These are phyloP conservation scores for Pyrrhia umbra DNA, from an alignment of 2,888 invertebrate species.

Conservation along the genomic window DNA sequence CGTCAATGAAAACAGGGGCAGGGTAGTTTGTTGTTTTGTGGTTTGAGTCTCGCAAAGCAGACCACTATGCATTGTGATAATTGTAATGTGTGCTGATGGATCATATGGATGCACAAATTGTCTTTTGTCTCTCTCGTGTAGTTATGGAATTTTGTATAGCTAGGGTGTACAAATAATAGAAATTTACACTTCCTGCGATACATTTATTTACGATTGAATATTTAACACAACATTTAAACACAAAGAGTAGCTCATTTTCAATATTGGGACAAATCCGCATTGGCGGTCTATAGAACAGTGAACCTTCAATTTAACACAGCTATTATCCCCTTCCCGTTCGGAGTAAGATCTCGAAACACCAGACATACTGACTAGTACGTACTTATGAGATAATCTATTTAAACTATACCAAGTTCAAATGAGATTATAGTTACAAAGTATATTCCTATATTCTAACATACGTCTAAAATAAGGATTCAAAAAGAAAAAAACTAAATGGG, in stretches of 20 bases:
- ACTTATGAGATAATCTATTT: constrained; percentile 34
- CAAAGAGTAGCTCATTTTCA: constrained; percentile 27
- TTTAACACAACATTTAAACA: constrained; percentile 36
- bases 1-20: too few species aligned
- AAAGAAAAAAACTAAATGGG: not conserved
- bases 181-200: constrained; percentile 34
- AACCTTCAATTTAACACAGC: not conserved
- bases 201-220: constrained; percentile 40
- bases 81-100: too few species aligned
- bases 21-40: too few species aligned
- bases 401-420: constrained; percentile 40
- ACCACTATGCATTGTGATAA: too few species aligned
- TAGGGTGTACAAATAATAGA: constrained; percentile 46
- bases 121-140: not conserved
- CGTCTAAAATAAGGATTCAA: constrained; percentile 19
- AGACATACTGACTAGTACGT: constrained; percentile 43
- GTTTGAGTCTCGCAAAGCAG: too few species aligned
- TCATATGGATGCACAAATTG: not conserved
- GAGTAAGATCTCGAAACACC: constrained; percentile 20
- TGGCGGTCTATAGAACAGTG: not conserved
- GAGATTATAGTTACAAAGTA: constrained; percentile 30
- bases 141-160: not conserved
- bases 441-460: constrained; percentile 37
- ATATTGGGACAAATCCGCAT: constrained; percentile 25
- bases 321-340: constrained; percentile 9